These are phyloP conservation scores for Eumaeus atala DNA, from an alignment of 1,140 invertebrate species.

Conservation along the genomic window DNA sequence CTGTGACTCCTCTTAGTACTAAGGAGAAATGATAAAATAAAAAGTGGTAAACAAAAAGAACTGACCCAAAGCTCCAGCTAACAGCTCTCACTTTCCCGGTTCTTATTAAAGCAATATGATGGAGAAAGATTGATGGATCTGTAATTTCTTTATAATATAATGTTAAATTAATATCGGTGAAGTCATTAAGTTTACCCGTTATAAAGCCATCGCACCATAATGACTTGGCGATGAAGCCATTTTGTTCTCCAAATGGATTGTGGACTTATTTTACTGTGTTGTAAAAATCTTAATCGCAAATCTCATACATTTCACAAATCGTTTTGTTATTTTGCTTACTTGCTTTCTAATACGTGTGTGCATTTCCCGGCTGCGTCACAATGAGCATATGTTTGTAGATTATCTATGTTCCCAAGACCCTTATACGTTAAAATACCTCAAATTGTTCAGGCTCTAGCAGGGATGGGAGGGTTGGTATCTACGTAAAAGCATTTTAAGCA, in stretches of 20 bases:
- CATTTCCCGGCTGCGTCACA: too few species aligned
- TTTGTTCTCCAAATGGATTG: background rate
- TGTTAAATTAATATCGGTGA: background rate
- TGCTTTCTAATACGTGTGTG: background rate
- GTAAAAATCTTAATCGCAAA: background rate
- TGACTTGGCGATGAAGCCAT: background rate
- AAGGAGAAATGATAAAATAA: background rate
- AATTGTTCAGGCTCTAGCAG: too few species aligned
- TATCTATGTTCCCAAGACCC: too few species aligned
- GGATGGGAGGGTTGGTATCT: too few species aligned
- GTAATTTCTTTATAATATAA: background rate
- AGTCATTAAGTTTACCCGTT: background rate
- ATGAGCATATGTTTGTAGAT: too few species aligned
- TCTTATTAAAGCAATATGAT: background rate
- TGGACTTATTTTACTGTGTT: background rate
- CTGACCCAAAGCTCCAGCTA: background rate
- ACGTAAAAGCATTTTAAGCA: too few species aligned
- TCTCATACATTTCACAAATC: background rate
- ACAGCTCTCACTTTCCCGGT: background rate
- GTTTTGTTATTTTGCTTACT: background rate
- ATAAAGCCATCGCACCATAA: conserved; percentile 5
- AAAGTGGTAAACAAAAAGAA: background rate
- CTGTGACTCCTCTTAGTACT: too few species aligned
- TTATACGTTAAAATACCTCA: too few species aligned
- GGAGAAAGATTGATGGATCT: background rate